These are phyloP conservation scores for Julus scanicus DNA, from an alignment of 2,888 invertebrate genomes.

Conservation along the genomic window DNA sequence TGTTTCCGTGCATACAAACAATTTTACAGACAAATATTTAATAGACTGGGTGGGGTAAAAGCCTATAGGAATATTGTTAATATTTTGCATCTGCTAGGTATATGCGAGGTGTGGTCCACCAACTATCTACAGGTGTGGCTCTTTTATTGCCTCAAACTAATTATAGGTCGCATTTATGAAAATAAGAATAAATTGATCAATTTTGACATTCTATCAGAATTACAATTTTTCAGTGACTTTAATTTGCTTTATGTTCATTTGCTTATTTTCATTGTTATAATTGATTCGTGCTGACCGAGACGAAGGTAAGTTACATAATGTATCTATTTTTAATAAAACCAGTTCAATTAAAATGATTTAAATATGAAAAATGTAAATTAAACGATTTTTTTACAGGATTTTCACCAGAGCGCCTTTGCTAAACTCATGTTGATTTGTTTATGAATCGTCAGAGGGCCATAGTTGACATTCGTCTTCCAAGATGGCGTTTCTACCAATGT, in stretches of 20 bases:
- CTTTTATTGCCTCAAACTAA: constrained; percentile 26
- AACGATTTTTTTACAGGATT: neutral
- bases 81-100: neutral
- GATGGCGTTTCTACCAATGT: neutral
- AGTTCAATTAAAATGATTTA: neutral
- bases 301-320: neutral
- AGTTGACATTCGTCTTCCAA: neutral
- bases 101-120: constrained; percentile 21
- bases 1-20: neutral
- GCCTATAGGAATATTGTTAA: constrained; percentile 17
- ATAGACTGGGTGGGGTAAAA: neutral
- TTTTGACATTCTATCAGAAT: neutral
- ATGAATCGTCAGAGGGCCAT: neutral
- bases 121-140: constrained; percentile 34
- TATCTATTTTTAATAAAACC: neutral
- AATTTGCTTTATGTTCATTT: neutral
- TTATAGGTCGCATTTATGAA: neutral
- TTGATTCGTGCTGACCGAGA: neutral
- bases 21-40: constrained; percentile 4
- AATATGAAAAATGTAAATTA: neutral
- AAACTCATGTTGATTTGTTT: neutral
- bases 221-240: neutral
- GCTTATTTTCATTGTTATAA: neutral
- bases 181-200: constrained; percentile 20
- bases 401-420: neutral